A percentile compares a stretch with the other conserved stretches of the same genome.
Evolutionary conservation across 2,797 vertebrate species (phyloP).

Genomic region (Amblyraja radiata): DNA sequence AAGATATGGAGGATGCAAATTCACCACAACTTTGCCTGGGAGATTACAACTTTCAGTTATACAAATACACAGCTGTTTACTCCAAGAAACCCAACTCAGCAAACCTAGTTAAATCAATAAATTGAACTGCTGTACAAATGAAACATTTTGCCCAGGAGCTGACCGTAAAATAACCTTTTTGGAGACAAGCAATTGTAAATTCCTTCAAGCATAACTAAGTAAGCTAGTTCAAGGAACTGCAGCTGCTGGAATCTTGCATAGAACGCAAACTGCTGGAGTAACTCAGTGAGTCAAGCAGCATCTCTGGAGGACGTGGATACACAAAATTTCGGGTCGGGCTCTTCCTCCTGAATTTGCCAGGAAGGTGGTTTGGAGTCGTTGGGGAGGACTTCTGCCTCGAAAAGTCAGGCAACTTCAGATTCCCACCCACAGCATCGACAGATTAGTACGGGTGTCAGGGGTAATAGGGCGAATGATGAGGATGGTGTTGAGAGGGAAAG

Average conservation of each 20-base stretch:
- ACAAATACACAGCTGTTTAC: neutral
- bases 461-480: too few species aligned
- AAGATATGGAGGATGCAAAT: neutral
- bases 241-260: too few species aligned
- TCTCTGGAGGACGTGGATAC: too few species aligned
- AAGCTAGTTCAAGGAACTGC: too few species aligned
- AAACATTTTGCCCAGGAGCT: neutral
- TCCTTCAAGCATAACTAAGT: neutral
- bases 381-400: too few species aligned
- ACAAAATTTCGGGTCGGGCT: too few species aligned
- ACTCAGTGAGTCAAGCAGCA: too few species aligned
- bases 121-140: neutral
- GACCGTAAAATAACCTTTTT: neutral
- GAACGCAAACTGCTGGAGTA: too few species aligned
- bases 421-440: too few species aligned
- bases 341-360: neutral
- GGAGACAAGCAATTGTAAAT: neutral
- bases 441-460: too few species aligned
- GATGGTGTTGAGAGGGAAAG: too few species aligned
- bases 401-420: too few species aligned
- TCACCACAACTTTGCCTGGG: neutral
- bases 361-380: neutral
- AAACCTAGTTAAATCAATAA: constrained; percentile 19
- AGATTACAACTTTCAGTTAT: neutral
- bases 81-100: neutral